Conservation (phyloP, 2,113 vertebrate species). For the Pangasianodon hypophthalmus region DNA sequence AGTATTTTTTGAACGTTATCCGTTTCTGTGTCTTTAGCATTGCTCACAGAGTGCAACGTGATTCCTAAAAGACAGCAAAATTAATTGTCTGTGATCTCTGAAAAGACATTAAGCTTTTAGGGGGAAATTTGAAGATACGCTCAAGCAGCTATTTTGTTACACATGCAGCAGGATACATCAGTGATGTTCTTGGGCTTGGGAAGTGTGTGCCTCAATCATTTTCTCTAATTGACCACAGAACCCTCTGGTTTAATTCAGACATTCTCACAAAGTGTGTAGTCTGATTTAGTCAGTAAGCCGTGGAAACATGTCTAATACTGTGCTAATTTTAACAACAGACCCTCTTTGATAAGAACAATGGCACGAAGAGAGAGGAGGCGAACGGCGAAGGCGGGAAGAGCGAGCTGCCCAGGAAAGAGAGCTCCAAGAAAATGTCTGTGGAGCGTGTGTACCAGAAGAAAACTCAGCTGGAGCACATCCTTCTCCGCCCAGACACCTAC, state of each 20-base stretch:
- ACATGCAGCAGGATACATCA: neutral
- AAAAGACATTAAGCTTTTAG: neutral
- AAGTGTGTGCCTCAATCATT: neutral
- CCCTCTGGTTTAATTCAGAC: neutral
- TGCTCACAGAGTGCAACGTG: neutral
- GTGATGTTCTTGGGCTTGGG: neutral
- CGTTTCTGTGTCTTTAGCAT: neutral
- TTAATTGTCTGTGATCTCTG: neutral
- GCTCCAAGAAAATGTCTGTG: constrained; percentile 92
- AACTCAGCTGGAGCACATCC: constrained; percentile 97
- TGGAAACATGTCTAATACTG: neutral
- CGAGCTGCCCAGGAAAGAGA: constrained; percentile 80
- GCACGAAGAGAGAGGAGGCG: constrained; percentile 84
- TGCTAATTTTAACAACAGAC: constrained; percentile 70
- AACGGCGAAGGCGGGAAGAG: constrained; percentile 72
- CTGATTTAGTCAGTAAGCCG: neutral
- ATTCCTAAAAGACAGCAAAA: neutral
- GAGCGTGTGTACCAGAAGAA: constrained; percentile 99
- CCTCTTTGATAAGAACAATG: constrained; percentile 86
- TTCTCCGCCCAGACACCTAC: constrained; percentile 96
- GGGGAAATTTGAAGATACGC: neutral
- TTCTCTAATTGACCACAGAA: neutral
- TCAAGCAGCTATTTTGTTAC: neutral
- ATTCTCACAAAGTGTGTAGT: neutral
- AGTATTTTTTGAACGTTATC: neutral